Base-by-base conservation (phyloP, 2,113 vertebrate species). In the Rhinopomastus cyanomelas region DNA sequence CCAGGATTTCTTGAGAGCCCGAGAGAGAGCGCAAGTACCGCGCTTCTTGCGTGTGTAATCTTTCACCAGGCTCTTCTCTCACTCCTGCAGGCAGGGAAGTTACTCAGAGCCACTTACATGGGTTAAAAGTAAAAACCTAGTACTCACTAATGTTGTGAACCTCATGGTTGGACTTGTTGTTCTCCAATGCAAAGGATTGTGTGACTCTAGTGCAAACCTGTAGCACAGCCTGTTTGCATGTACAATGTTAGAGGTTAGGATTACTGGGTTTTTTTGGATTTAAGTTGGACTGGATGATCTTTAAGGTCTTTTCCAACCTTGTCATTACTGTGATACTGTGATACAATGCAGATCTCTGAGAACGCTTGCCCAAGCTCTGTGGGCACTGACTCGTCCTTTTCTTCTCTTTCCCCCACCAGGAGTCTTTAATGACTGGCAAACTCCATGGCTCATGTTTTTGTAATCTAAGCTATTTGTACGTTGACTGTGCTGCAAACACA, bases 381-480 rank as follows among this genome's bases (percentile, higher is more conserved):
- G 80, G 53, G 90, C 73, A 66, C 73, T 83, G 32, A 86, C 46
- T 74, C 93, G 49, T 72, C 65, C 26, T 91, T 53, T 55, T 71
- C 53, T 61, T 37, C 68, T 95, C 36, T 73, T 48, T 42, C 85
- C 42, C 20, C 13, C 32, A 57, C 46, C 93, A 99, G 98, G 96
- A 69, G 52, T 97, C 96, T 97, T 97, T 96, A 96, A 95, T 95
- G 97, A 96, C 83, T 96, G 97, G 90, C 97, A 97, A 97, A 95
- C 92, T 97, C 96, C 95, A 94, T 97, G 98, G 98, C 98, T 97
- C 93, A 89, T 94, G 92, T 93, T 96, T 97, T 95, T 96, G 95
- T 95, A 92, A 94, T 90, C 94, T 79, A 81, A 95, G 94, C 95
- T 89, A 93, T 96, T 97, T 96, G 90, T 97, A 96, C 96, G 30